Conservation (phyloP, 2,113 vertebrate genomes). For the Tachysurus fulvidraco region DNA sequence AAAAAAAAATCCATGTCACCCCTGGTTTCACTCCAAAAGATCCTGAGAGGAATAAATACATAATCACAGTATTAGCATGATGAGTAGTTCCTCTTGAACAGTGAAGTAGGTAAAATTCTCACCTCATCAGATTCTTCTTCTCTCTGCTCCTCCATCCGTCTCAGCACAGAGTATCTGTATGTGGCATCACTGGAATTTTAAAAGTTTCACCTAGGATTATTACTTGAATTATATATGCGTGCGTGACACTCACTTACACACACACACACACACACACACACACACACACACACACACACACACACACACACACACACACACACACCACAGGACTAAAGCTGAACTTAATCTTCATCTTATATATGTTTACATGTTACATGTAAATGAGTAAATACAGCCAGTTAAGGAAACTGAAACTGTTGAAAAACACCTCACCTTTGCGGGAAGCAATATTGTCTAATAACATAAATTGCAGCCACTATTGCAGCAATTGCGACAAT, state of each 20-base stretch:
- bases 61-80: slow-evolving; percentile 29
- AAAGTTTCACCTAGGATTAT: not conserved
- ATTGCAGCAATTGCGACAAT: slow-evolving; percentile 60
- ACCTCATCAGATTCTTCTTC: slow-evolving; percentile 74
- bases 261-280: not conserved
- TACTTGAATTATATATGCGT: too few species aligned
- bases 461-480: slow-evolving; percentile 67
- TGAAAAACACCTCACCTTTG: slow-evolving; percentile 62
- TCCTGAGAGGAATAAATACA: slow-evolving; percentile 60
- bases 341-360: not conserved
- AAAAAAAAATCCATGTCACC: not conserved
- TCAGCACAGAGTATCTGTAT: slow-evolving; percentile 71
- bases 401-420: not conserved
- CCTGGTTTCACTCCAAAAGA: slow-evolving; percentile 63
- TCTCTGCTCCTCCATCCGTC: slow-evolving; percentile 63
- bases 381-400: not conserved
- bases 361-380: too few species aligned
- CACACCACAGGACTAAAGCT: not conserved
- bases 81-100: not conserved
- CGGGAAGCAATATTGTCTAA: slow-evolving; percentile 72
- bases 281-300: not conserved
- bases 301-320: not conserved
- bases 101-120: not conserved
- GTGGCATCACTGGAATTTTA: slow-evolving; percentile 63
- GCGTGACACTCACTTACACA: too few species aligned